Base-by-base conservation (phyloP, 2,888 invertebrate species). In the Platynereis dumerilii region DNA sequence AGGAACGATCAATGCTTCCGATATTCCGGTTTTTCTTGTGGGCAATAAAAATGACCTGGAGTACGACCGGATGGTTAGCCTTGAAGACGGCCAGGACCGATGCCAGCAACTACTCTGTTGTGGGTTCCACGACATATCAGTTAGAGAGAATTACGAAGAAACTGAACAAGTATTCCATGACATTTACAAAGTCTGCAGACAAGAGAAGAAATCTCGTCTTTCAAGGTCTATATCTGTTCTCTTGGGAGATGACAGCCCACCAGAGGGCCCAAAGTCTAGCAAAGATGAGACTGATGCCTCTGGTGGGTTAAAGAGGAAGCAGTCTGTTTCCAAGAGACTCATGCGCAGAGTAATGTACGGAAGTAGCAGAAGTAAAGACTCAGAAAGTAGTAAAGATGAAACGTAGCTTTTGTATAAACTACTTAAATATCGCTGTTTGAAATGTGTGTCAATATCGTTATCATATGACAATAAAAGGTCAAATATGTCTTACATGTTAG, bases 11-110 rank as follows among this genome's bases (percentile, higher is more conserved):
- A 5, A 34, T 34, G 29, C 66, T 63, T 66, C 88, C 54, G 91
- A 91, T 68, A 89, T 90, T 0, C 92, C 92, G 0, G 92, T 93
- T 24, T 88, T 92, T 57, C 86, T 93, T 72, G 92, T 93, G 15
- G 93, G 91, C 12, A 93, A 93, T 80, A 92, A 93, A 84, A 88
- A 87, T 22, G 93, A 93, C 82, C 90, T 91, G 82, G 81, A 86
- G 0, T 90, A 90, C 1, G 93, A 93, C 83, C 87, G 93, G 65
- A 92, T 93, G 91, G 74, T 91, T 5, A 66, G 71, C 0, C 66
- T 67, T 0, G 69, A 72, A 5, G 76, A 79, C 54, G 79, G 79
- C 1, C 61, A 68, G 2, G 60, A 68, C 15, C 65, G 71, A 39
- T 68, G 74, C 12, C 34, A 45, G 1, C 76, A 78, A 63, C 71